Evolutionary conservation across 2,113 vertebrate species (phyloP).

Genomic region (Orycteropus afer): DNA sequence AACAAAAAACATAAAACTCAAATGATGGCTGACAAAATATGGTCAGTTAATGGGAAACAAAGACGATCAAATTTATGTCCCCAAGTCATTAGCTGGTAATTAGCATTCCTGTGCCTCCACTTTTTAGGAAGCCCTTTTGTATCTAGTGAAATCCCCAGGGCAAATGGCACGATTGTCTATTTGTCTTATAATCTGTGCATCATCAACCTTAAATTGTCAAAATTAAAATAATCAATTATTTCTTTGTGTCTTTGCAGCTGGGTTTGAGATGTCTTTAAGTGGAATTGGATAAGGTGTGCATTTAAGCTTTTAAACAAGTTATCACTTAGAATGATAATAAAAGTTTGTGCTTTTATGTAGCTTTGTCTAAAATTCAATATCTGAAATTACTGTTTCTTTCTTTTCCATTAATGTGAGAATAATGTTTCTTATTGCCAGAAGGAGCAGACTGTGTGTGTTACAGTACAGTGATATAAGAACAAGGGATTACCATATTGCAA

Average conservation of each 20-base stretch:
- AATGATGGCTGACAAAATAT: background rate
- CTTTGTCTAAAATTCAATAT: background rate
- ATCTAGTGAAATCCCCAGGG: background rate
- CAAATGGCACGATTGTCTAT: background rate
- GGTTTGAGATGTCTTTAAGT: background rate
- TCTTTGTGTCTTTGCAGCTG: background rate
- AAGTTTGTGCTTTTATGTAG: background rate
- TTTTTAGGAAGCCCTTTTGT: background rate
- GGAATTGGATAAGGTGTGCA: background rate
- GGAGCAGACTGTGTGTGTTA: background rate
- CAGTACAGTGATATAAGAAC: background rate
- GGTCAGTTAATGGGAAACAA: background rate
- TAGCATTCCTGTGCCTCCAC: background rate
- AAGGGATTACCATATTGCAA: background rate
- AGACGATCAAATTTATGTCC: background rate
- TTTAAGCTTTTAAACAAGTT: background rate
- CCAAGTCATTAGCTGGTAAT: background rate
- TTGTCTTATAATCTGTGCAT: constrained; percentile 15
- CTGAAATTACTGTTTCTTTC: background rate
- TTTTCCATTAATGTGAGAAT: background rate
- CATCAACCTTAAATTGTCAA: constrained; percentile 22
- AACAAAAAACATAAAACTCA: constrained; percentile 26
- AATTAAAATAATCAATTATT: constrained; percentile 25
- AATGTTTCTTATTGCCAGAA: background rate
- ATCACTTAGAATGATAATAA: background rate